Base-by-base conservation (phyloP, 2,888 invertebrate species). In the Acleris literana region DNA sequence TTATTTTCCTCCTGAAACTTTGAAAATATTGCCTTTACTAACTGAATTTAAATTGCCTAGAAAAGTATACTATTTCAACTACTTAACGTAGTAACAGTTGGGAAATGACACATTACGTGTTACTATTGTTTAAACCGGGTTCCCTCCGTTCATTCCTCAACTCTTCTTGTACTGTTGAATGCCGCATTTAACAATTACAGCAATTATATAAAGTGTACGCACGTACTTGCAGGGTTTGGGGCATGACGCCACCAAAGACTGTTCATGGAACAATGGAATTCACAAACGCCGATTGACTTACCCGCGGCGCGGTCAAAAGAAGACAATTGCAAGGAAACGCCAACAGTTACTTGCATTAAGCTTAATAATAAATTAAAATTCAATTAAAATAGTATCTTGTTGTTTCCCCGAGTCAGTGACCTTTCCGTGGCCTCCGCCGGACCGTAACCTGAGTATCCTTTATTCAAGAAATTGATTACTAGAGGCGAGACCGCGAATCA, bases 361-460 rank as follows among this genome's bases (percentile, higher is more conserved):
- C 55, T 61, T 44, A 57, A 57, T 66, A 62, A 66, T 66, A 44
- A 56, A 52, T 56, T 52, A 17, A 57, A 56, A 46, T 63, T 64
- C 22, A 64, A 64, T 43, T 65, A 56, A 16, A 52, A 57, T 63
- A 22, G 51, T 51, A 51, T 62, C 52, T 61, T 17, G 25, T 44
- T 49, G 48, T n/a, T n/a, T 43, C 22, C 44, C 20, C 48, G 22
- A 46, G 66, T 64, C 64, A 66, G 64, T 58, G 52, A 70, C 70
- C 70, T 64, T 52, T 60, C 49, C 20, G 53, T 29, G 33, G 64
- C 59, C 63, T 43, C 54, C 68, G 66, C 43, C 64, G 56, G 44
- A 69, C 61, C 70, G 63, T 69, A 58, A 48, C 62, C 66, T 58
- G 44, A 48, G 59, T 62, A 65, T 70, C 69, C 69, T 70, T 69